These are phyloP conservation scores for Polymixis flavicincta DNA, from an alignment of 2,888 invertebrate genomes.

Conservation along the genomic window DNA sequence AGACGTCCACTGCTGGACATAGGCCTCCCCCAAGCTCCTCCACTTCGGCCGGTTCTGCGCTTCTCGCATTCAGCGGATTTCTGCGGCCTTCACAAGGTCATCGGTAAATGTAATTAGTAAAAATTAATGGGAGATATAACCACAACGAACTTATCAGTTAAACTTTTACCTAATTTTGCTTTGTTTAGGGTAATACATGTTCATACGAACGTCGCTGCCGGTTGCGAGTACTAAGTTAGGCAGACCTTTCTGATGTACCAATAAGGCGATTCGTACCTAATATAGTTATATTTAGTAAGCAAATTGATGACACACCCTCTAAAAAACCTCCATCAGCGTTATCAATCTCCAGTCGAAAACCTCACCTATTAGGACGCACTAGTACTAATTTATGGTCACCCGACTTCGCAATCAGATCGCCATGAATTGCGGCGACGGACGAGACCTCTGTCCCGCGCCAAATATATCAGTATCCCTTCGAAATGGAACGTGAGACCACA, in stretches of 20 bases:
- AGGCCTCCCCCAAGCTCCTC: too few relatives aligned
- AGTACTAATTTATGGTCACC: conserved; percentile 62
- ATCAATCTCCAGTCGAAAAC: conserved; percentile 26
- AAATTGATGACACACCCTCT: not conserved
- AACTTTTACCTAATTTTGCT: not conserved
- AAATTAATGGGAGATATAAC: not conserved
- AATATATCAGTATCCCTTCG: conserved; percentile 62
- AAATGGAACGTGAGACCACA: conserved; percentile 46
- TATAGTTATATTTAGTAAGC: not conserved
- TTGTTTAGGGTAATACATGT: not conserved
- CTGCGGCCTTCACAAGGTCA: too few relatives aligned
- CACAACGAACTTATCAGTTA: not conserved
- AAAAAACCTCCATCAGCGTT: conserved; percentile 34
- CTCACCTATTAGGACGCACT: conserved; percentile 49
- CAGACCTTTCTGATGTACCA: not conserved
- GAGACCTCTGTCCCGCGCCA: conserved; percentile 58
- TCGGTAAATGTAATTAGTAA: too few relatives aligned
- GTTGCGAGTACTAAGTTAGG: not conserved
- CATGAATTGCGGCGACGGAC: conserved; percentile 63
- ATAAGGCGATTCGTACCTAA: not conserved
- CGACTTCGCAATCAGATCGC: conserved; percentile 66
- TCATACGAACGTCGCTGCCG: not conserved
- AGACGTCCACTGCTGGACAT: too few relatives aligned
- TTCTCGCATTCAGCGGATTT: too few relatives aligned
- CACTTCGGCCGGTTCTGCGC: too few relatives aligned